These are phyloP conservation scores for Noctua janthe DNA, from an alignment of 2,888 invertebrate species.

Conservation along the genomic window DNA sequence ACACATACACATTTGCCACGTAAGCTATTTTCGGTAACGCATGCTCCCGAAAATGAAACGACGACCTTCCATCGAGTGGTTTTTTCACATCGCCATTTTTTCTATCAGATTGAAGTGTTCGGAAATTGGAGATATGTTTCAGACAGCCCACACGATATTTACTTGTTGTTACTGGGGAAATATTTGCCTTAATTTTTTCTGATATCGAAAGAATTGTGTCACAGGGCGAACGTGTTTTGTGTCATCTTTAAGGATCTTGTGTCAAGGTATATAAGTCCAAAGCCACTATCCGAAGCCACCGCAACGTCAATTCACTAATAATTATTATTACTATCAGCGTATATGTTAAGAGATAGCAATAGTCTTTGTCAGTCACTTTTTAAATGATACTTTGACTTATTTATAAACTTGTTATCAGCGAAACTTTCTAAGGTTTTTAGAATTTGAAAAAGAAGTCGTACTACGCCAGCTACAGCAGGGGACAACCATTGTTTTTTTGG, in stretches of 20 bases:
- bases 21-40: constrained; percentile 51
- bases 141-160: constrained; percentile 66
- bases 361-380: not conserved
- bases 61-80: constrained; percentile 63
- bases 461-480: not conserved
- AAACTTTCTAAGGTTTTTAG: not conserved
- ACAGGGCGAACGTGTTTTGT: constrained; percentile 42
- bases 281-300: not conserved
- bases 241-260: constrained; percentile 24
- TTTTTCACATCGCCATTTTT: constrained; percentile 67
- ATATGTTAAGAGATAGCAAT: not conserved
- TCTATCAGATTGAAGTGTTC: constrained; percentile 69
- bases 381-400: not conserved
- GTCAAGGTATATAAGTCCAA: not conserved
- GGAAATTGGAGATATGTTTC: constrained; percentile 70
- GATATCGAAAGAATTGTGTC: constrained; percentile 53
- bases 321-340: not conserved
- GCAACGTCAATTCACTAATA: not conserved
- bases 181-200: constrained; percentile 65
- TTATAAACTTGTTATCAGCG: too few relatives aligned
- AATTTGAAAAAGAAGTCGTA: not conserved
- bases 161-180: constrained; percentile 62
- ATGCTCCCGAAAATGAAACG: constrained; percentile 57
- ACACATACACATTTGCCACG: constrained; percentile 52
- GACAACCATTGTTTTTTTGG: not conserved